Percentiles rank a stretch among this genome's conserved stretches.
Conservation (phyloP, 2,797 vertebrate species). For the Hapalemur alaotrensis region DNA sequence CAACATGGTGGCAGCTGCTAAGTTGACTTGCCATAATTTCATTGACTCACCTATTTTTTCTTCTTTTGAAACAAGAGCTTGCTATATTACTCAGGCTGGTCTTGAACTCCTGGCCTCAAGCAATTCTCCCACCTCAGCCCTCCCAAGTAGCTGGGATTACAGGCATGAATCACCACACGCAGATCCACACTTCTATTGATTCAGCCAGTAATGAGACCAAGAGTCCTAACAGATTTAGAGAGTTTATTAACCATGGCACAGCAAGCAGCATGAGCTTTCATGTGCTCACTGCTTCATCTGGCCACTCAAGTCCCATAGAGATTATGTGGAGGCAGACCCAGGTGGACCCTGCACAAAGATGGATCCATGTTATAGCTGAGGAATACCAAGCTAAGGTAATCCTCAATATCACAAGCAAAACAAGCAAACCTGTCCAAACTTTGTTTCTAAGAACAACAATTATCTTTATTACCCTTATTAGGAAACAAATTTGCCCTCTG, state of each 20-base stretch:
- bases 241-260: neutral
- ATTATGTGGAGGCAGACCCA: neutral
- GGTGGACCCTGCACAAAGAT: neutral
- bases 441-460: neutral
- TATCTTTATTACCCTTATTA: neutral
- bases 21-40: neutral
- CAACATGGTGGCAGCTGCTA: neutral
- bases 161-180: neutral
- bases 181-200: neutral
- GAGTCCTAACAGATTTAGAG: neutral
- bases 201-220: neutral
- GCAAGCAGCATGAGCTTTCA: neutral
- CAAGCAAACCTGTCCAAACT: neutral
- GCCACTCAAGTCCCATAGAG: neutral
- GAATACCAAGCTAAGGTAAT: neutral
- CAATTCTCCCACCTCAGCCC: neutral
- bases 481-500: neutral
- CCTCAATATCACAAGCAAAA: neutral
- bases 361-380: neutral
- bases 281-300: neutral
- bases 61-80: neutral
- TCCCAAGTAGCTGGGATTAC: neutral
- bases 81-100: neutral
- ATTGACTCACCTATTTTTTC: neutral
- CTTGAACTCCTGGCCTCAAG: neutral